Evolutionary conservation across 2,797 vertebrate species (phyloP).

Genomic region (Cheirogaleus major): DNA sequence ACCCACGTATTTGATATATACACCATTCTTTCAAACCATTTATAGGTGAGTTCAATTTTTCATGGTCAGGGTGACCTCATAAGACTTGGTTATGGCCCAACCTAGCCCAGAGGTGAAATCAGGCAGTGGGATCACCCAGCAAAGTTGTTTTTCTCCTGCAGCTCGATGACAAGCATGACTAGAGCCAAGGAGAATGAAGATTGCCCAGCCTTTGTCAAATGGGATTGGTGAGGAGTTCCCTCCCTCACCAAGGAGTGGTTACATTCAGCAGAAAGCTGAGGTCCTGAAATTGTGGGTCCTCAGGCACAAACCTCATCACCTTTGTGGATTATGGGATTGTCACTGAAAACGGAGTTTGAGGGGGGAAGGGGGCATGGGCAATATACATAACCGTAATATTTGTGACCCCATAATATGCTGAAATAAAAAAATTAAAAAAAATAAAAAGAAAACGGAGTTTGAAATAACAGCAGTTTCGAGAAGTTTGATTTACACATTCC

Average conservation of each 20-base stretch:
- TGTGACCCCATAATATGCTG: no score
- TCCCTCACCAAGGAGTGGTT: neutral
- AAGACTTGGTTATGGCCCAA: neutral
- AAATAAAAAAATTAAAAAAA: no score
- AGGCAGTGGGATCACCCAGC: slow-evolving; percentile 64
- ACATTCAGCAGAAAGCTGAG: neutral
- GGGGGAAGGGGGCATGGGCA: no score
- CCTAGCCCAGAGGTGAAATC: slow-evolving; percentile 58
- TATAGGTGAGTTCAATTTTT: slow-evolving; percentile 65
- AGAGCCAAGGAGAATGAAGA: neutral
- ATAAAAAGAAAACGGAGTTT: neutral
- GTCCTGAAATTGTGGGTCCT: neutral
- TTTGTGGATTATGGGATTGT: neutral
- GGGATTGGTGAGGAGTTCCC: neutral
- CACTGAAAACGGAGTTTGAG: neutral
- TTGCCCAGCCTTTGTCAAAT: neutral
- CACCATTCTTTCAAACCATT: neutral
- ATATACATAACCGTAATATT: no score
- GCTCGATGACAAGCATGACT: neutral
- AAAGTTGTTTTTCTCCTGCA: slow-evolving; percentile 60
- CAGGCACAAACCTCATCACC: neutral
- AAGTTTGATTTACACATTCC: slow-evolving; percentile 55
- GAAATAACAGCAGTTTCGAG: slow-evolving; percentile 2
- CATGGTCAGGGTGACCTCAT: slow-evolving; percentile 69
- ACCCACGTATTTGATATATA: neutral